Percentiles rank a stretch among this genome's conserved stretches.
phyloP scores from a whole-genome alignment of 1,140 invertebrate genomes.

The Popillia japonica region DNA sequence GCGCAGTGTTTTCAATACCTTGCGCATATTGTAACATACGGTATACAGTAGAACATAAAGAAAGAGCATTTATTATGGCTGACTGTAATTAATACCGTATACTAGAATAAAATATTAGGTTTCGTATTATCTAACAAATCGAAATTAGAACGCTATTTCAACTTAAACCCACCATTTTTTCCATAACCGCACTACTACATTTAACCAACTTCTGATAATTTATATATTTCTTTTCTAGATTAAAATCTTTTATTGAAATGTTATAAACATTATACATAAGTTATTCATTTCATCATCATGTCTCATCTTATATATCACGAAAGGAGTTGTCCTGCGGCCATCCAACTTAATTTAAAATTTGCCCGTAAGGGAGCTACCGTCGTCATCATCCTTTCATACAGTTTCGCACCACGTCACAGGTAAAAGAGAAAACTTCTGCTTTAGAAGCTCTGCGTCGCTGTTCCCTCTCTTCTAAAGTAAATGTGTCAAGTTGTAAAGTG shows the following conservation, averaged over 20 bases:
- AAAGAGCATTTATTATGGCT: too few relatives aligned
- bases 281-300: neutral
- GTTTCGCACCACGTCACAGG: neutral
- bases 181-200: too few relatives aligned
- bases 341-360: slow-evolving; percentile 32
- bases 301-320: neutral
- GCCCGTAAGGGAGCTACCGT: neutral
- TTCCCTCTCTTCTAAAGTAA: neutral
- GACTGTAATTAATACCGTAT: too few relatives aligned
- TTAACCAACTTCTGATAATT: too few relatives aligned
- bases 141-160: too few relatives aligned
- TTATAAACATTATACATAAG: neutral
- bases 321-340: neutral
- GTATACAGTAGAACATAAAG: too few relatives aligned
- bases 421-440: neutral
- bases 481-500: slow-evolving; percentile 24
- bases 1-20: too few relatives aligned
- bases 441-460: neutral
- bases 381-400: neutral
- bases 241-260: neutral
- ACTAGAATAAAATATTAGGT: too few relatives aligned
- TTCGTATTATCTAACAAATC: too few relatives aligned
- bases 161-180: too few relatives aligned
- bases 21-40: too few relatives aligned
- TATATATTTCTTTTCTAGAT: neutral